These are phyloP conservation scores for Drosophila basisetae DNA, from an alignment of 2,888 invertebrate genomes.

Conservation along the genomic window DNA sequence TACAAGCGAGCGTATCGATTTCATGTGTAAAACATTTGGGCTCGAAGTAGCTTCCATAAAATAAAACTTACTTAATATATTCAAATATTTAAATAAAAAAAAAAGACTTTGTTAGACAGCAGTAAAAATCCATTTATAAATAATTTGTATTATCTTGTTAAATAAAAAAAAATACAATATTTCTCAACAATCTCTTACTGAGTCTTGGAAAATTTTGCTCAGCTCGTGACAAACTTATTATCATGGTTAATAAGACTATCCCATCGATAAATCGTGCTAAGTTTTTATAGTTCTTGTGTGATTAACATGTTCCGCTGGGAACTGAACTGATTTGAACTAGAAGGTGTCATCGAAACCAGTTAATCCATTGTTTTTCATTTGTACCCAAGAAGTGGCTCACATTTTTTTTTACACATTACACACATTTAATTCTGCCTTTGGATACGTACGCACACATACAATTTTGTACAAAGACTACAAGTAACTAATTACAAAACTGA, in stretches of 20 bases:
- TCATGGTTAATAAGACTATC: constrained; percentile 18
- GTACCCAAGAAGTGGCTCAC: neutral
- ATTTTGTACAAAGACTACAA: constrained; percentile 8
- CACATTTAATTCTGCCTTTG: neutral
- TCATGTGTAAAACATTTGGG: neutral
- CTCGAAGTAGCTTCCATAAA: rapidly evolving
- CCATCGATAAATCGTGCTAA: constrained; percentile 32
- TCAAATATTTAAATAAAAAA: neutral
- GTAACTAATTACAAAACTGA: neutral
- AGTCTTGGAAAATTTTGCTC: neutral
- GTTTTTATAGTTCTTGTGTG: constrained; percentile 23
- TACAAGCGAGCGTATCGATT: no score
- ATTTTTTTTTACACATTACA: neutral
- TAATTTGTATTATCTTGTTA: neutral
- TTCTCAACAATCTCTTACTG: neutral
- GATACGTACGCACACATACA: neutral
- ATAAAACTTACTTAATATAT: neutral
- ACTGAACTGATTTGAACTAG: constrained; percentile 35
- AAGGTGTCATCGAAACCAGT: constrained; percentile 33
- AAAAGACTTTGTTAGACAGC: neutral
- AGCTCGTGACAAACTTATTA: constrained; percentile 46
- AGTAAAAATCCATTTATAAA: neutral
- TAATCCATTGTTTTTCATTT: constrained; percentile 19
- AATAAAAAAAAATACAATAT: neutral
- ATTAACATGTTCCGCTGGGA: constrained; percentile 30